phyloP scores from a whole-genome alignment of 2,113 vertebrate genomes.

The Callospermophilus lateralis region DNA sequence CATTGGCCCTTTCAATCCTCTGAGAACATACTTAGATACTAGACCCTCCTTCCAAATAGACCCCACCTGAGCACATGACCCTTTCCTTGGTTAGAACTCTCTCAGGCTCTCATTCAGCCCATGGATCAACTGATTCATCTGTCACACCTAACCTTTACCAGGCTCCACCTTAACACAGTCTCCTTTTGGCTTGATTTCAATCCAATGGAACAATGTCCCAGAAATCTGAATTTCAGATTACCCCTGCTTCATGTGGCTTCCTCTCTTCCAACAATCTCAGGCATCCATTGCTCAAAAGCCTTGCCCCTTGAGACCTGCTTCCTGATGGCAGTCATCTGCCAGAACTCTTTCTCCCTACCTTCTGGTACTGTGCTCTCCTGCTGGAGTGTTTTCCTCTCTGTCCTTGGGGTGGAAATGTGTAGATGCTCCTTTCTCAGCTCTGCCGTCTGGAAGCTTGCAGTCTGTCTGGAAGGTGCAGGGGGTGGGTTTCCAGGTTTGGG shows the following conservation, averaged over 20 bases:
- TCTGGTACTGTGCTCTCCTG: not conserved
- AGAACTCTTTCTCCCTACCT: not conserved
- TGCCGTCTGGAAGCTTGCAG: not conserved
- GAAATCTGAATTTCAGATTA: not conserved
- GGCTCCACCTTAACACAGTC: not conserved
- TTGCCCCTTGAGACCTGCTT: not conserved
- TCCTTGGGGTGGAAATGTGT: not conserved
- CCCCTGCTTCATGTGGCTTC: not conserved
- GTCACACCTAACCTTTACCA: not conserved
- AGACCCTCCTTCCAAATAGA: not conserved
- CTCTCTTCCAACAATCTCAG: not conserved
- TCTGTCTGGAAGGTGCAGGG: not conserved
- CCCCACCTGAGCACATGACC: not conserved
- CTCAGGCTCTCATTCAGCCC: not conserved
- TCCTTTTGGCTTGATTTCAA: not conserved
- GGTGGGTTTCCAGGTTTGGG: slow-evolving; percentile 4
- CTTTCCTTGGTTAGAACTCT: not conserved
- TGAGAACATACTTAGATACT: not conserved
- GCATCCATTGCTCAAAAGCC: not conserved
- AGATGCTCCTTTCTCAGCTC: not conserved
- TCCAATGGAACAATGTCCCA: not conserved
- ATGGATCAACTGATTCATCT: not conserved
- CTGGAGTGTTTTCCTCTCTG: not conserved
- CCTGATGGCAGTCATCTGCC: not conserved
- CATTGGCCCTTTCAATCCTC: not conserved